These are phyloP conservation scores for Spodoptera frugiperda DNA, from an alignment of 1,140 invertebrate genomes.

Conservation along the genomic window DNA sequence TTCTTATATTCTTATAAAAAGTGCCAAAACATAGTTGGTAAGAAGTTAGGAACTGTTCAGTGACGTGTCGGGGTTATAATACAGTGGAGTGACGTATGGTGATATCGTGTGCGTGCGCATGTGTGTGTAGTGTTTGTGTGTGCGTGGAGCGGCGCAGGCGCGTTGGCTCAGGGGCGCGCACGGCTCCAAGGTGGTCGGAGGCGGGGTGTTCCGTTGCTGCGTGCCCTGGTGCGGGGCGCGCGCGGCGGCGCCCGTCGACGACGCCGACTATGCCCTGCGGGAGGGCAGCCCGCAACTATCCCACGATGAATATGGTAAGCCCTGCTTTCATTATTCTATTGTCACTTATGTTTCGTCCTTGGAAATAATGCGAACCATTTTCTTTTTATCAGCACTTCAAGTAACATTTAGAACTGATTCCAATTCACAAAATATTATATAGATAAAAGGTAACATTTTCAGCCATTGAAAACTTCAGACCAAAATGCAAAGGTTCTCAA, in stretches of 20 bases:
- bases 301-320: slow-evolving; percentile 74
- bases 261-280: slow-evolving; percentile 78
- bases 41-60: slow-evolving; percentile 21
- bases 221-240: slow-evolving; percentile 89
- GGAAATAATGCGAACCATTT: not conserved
- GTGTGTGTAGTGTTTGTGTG: slow-evolving; percentile 51
- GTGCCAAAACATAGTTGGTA: slow-evolving; percentile 60
- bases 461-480: too few species aligned
- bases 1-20: slow-evolving; percentile 50
- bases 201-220: slow-evolving; percentile 89
- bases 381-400: not conserved
- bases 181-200: slow-evolving; percentile 86
- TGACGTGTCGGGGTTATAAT: not conserved
- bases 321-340: slow-evolving; percentile 4
- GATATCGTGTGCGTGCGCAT: slow-evolving; percentile 35
- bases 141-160: slow-evolving; percentile 58
- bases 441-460: too few species aligned
- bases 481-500: not conserved
- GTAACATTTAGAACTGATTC: not conserved
- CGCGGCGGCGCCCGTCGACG: slow-evolving; percentile 85
- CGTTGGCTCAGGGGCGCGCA: slow-evolving; percentile 66
- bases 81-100: slow-evolving; percentile 51
- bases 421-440: not conserved
- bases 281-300: slow-evolving; percentile 74
- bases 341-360: not conserved